Evolutionary conservation across 2,797 vertebrate species (phyloP), one percentile per base, ranked within the genome.

Genomic region (Chaetodon trifasciatus): DNA sequence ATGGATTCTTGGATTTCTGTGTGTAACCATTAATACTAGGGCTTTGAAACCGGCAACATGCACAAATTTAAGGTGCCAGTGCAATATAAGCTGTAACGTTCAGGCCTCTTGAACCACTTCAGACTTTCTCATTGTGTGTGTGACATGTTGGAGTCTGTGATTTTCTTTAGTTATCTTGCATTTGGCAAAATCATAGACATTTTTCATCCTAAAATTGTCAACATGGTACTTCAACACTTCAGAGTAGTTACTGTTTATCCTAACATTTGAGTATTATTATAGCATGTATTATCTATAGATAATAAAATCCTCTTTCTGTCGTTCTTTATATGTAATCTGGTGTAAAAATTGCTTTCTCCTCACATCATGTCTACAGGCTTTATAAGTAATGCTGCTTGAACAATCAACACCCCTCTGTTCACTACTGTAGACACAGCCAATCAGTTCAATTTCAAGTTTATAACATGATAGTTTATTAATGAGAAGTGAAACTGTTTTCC

Each of bases 21-120:
- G 96, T 94, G 92, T 91, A 95, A 95, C 96, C 96, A 97, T 97
- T 98, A 97, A 97, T 97, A 97, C 94, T 94, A 91, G 87, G 89
- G 89, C 92, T 96, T 97, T 96, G 94, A 96, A 96, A 96, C 92
- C 91, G 94, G 92, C 96, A 96, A 96, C 96, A 90, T 87, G 95
- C 94, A 96, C 95, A 97, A 96, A 97, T 96, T 96, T 96, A 96
- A 96, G 95, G 86, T 94, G 95, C 84, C 88, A 92, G 94, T 94
- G 93, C 91, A 94, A 94, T 93, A 92, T 94, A 94, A 93, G 95
- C 94, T 65, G 65, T 90, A 88, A 76, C 35, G 83, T 84, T 62
- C 85, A 86, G 78, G 86, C 19, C 56, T 91, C 64, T 75, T 91
- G 91, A 96, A 95, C 92, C 89, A 94, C 91, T 79, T 70, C 24